Evolutionary conservation across 2,888 invertebrate species (phyloP).

Genomic region (Lasioglossum oenotherae): DNA sequence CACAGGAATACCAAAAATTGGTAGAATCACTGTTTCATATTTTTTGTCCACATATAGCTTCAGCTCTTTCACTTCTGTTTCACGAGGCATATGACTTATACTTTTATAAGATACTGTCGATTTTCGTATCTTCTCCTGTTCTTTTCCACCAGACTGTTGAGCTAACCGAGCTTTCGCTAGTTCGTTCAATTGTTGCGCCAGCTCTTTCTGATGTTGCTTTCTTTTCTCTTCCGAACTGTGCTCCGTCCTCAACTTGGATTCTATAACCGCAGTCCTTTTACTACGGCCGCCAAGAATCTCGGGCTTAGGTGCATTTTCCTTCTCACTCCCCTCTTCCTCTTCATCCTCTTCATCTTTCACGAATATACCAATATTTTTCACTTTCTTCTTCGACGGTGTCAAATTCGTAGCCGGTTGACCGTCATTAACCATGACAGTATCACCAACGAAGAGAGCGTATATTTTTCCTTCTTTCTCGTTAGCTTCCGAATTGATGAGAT

Average conservation of each 20-base stretch:
- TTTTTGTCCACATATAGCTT: conserved; percentile 98
- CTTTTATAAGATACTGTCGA: conserved; percentile 98
- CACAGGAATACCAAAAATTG: conserved; percentile 97
- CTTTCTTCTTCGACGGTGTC: conserved; percentile 96
- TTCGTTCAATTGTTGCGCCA: conserved; percentile 95
- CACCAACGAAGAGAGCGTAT: conserved; percentile 97
- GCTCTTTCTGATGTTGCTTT: conserved; percentile 97
- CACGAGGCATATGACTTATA: conserved; percentile 96
- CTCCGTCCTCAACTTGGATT: conserved; percentile 96
- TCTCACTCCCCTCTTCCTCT: conserved; percentile 88
- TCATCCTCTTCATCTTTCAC: conserved; percentile 95
- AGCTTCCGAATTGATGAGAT: conserved; percentile 92
- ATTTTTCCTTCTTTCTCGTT: conserved; percentile 94
- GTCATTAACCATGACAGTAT: conserved; percentile 98
- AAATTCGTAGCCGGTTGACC: conserved; percentile 92
- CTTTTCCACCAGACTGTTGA: conserved; percentile 93
- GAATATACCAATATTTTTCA: conserved; percentile 98
- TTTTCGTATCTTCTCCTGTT: conserved; percentile 95
- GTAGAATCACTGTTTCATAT: conserved; percentile 99
- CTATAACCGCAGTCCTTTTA: conserved; percentile 95
- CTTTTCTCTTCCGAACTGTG: conserved; percentile 98
- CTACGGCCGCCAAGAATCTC: conserved; percentile 91
- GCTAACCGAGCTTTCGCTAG: conserved; percentile 96
- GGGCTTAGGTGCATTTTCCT: conserved; percentile 87
- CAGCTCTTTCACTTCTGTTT: conserved; percentile 95